Evolutionary conservation across 2,113 vertebrate genomes (phyloP).

Genomic region (Erythrolamprus reginae): DNA sequence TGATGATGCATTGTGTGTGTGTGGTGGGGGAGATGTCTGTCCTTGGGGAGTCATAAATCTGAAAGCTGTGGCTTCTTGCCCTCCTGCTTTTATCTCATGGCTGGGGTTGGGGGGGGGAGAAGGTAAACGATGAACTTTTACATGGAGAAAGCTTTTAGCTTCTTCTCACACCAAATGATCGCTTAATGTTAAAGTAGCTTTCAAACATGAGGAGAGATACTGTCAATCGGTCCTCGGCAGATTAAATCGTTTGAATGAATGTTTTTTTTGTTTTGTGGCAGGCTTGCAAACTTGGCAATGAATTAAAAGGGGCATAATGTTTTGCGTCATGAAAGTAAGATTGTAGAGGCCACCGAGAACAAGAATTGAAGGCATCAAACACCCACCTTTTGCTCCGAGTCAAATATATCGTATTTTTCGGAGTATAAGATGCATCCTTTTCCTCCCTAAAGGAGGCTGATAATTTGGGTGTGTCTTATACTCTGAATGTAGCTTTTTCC

Average conservation of each 20-base stretch:
- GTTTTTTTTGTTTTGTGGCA: conserved; percentile 63
- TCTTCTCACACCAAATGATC: conserved; percentile 69
- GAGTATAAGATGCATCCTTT: no score
- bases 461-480: no score
- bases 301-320: conserved; percentile 60
- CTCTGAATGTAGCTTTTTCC: no score
- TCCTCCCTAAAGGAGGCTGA: no score
- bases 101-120: conserved; percentile 22
- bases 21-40: conserved; percentile 22
- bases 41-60: conserved; percentile 61
- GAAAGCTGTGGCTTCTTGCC: conserved; percentile 60
- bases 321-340: conserved; percentile 44
- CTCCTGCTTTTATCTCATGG: conserved; percentile 69
- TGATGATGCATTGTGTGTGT: conserved; percentile 48
- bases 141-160: conserved; percentile 68
- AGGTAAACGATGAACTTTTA: conserved; percentile 70
- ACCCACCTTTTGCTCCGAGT: background rate
- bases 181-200: conserved; percentile 73
- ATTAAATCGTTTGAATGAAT: conserved; percentile 70
- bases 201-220: conserved; percentile 74
- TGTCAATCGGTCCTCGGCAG: conserved; percentile 68
- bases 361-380: conserved; percentile 20
- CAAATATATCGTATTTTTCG: no score
- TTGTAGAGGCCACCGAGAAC: conserved; percentile 44
- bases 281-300: conserved; percentile 59